These are phyloP conservation scores for Ranitomeya imitator DNA, from an alignment of 2,113 vertebrate species.

Conservation along the genomic window DNA sequence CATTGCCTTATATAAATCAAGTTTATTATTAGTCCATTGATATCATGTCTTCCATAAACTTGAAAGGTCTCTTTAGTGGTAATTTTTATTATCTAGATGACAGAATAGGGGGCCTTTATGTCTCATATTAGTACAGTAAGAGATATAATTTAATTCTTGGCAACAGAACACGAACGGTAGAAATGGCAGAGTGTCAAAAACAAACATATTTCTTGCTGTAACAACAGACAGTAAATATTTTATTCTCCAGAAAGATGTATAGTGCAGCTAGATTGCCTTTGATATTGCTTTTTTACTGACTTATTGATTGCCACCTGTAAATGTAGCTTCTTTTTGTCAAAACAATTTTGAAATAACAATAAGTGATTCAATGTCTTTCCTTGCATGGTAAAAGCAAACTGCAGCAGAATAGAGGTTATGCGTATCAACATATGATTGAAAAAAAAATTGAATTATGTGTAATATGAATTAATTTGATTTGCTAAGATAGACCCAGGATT, in stretches of 20 bases:
- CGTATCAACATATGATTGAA: background rate
- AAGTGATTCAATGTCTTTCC: background rate
- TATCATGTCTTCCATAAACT: background rate
- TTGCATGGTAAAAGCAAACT: background rate
- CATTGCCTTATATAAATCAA: background rate
- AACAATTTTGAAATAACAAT: conserved; percentile 15
- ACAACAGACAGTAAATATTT: conserved; percentile 32
- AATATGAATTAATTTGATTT: background rate
- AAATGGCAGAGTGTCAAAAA: conserved; percentile 17
- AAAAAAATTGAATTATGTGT: conserved; percentile 10
- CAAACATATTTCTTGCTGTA: conserved; percentile 33
- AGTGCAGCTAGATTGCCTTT: background rate
- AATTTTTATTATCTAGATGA: background rate
- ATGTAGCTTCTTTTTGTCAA: background rate
- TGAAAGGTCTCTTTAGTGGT: conserved; percentile 2
- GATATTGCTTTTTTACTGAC: conserved; percentile 13
- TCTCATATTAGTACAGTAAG: conserved; percentile 1
- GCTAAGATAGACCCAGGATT: background rate
- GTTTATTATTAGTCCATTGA: background rate
- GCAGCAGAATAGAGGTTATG: background rate
- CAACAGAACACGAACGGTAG: background rate
- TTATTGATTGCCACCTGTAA: conserved; percentile 29
- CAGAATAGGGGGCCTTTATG: background rate
- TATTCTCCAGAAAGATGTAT: conserved; percentile 22
- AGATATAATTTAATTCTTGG: conserved; percentile 7